Percentiles rank a stretch among this genome's conserved stretches.
Conservation (phyloP, 2,113 vertebrate genomes). For the Limanda limanda region DNA sequence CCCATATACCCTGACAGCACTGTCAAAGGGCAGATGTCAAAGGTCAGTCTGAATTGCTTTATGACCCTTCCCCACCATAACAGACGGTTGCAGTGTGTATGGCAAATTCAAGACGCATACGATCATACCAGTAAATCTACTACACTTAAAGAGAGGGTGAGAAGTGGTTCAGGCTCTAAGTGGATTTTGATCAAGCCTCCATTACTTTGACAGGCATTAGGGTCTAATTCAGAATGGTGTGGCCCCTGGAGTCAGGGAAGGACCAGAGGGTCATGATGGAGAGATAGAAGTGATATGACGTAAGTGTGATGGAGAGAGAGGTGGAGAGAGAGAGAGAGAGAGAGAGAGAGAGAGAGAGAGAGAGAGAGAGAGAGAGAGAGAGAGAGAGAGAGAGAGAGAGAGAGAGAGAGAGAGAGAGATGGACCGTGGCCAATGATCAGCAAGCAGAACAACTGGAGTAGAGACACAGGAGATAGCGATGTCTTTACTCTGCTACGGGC, state of each 20-base stretch:
- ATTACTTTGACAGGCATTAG: constrained; percentile 4
- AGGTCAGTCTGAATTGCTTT: background rate
- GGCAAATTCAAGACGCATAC: background rate
- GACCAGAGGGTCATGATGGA: constrained; percentile 37
- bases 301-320: constrained; percentile 25
- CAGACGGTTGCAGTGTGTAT: background rate
- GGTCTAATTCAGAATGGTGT: constrained; percentile 4
- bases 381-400: background rate
- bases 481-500: constrained; percentile 33
- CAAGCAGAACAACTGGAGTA: constrained; percentile 50
- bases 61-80: no score
- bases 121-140: background rate
- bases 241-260: constrained; percentile 25
- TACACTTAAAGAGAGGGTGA: background rate
- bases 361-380: constrained; percentile 5
- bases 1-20: no score
- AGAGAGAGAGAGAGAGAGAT: constrained; percentile 15
- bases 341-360: constrained; percentile 2
- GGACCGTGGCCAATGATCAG: constrained; percentile 60
- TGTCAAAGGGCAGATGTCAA: background rate
- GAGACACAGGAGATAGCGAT: constrained; percentile 38
- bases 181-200: constrained; percentile 31
- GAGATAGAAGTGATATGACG: constrained; percentile 34
- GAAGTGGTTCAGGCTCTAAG: background rate
- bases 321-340: background rate